These are phyloP conservation scores for Triplophysa yarkandensis DNA, from an alignment of 2,797 vertebrate species.

Conservation along the genomic window DNA sequence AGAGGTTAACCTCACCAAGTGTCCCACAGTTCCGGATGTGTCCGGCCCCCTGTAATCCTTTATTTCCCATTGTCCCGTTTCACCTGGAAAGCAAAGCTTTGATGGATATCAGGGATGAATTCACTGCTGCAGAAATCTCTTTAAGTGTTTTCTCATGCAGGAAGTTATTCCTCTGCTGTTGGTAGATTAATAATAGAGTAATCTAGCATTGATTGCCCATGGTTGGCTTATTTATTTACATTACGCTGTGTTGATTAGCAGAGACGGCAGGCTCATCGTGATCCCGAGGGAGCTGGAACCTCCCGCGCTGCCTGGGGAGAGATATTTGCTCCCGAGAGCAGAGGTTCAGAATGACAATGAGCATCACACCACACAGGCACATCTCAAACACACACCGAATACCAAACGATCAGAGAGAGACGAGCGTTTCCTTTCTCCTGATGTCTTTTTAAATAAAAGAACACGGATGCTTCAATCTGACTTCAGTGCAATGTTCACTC, in stretches of 20 bases:
- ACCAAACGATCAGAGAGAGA: slow-evolving; percentile 3
- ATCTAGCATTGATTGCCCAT: slow-evolving; percentile 13
- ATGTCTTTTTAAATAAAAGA: slow-evolving; percentile 48
- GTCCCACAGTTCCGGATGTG: neutral
- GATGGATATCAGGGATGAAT: slow-evolving; percentile 47
- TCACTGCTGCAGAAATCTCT: slow-evolving; percentile 38
- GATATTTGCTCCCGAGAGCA: slow-evolving; percentile 11
- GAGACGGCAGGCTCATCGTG: neutral
- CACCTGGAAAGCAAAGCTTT: slow-evolving; percentile 3
- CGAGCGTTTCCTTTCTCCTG: slow-evolving; percentile 1
- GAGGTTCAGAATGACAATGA: neutral
- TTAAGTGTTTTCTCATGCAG: neutral
- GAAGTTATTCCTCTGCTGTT: neutral
- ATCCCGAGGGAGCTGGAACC: neutral
- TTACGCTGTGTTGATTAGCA: slow-evolving; percentile 7
- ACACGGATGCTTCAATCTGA: slow-evolving; percentile 9
- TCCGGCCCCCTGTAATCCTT: slow-evolving; percentile 33
- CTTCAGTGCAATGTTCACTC: slow-evolving; percentile 5
- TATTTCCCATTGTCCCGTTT: slow-evolving; percentile 22
- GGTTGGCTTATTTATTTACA: slow-evolving; percentile 9
- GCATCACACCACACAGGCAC: neutral
- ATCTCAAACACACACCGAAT: slow-evolving; percentile 10
- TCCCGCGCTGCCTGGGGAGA: neutral
- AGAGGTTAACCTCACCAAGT: slow-evolving; percentile 20
- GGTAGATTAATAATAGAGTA: slow-evolving; percentile 8